Evolutionary conservation across 2,797 vertebrate species (phyloP).

Genomic region (Danio kyathit): DNA sequence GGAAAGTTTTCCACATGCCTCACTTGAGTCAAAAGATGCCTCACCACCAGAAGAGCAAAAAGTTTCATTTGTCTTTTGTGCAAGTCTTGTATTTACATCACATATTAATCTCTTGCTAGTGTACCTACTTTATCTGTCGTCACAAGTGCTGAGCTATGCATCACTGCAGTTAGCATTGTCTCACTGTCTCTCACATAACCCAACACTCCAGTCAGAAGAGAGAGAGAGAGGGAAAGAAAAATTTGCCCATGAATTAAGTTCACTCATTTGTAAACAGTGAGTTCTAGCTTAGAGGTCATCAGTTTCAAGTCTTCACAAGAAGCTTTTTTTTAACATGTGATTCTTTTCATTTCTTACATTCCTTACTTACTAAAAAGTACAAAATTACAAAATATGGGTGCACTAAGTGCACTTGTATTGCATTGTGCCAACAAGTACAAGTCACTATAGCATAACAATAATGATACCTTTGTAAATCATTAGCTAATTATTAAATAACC

Average conservation of each 20-base stretch:
- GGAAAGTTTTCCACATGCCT: constrained; percentile 57
- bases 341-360: background rate
- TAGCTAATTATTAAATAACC: too few relatives aligned
- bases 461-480: too few relatives aligned
- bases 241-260: background rate
- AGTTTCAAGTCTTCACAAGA: background rate
- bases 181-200: constrained; percentile 32
- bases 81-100: constrained; percentile 41
- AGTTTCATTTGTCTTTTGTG: background rate
- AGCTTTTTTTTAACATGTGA: background rate
- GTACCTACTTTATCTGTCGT: constrained; percentile 47
- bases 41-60: background rate
- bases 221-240: background rate
- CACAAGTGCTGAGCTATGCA: constrained; percentile 27
- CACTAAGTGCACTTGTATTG: too few relatives aligned
- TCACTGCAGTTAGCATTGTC: constrained; percentile 22
- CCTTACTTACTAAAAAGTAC: background rate
- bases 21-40: constrained; percentile 30
- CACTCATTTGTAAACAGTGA: background rate
- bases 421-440: too few relatives aligned
- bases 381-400: too few relatives aligned
- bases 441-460: too few relatives aligned
- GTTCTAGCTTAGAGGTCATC: background rate
- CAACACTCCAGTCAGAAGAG: constrained; percentile 11
- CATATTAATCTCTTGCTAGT: constrained; percentile 44